Evolutionary conservation across 1,140 invertebrate genomes (phyloP).

Genomic region (Nasonia giraulti): DNA sequence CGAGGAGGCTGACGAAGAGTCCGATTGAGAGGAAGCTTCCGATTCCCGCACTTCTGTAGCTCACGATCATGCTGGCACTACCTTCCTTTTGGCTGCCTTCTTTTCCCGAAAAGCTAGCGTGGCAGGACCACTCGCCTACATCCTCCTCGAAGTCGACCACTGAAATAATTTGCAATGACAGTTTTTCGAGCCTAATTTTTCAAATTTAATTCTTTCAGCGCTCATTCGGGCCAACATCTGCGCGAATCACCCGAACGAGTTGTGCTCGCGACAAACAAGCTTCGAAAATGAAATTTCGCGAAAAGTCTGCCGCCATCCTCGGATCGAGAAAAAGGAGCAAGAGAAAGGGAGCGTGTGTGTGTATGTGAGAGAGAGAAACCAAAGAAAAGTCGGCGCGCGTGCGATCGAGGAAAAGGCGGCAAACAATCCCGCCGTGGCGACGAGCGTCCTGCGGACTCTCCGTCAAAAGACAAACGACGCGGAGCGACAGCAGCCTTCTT

Average conservation of each 20-base stretch:
- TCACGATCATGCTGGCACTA: slow-evolving; percentile 50
- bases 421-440: slow-evolving; percentile 34
- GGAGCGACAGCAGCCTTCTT: slow-evolving; percentile 34
- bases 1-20: slow-evolving; percentile 7
- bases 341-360: background rate
- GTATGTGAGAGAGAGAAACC: background rate
- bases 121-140: slow-evolving; percentile 47
- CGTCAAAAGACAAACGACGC: slow-evolving; percentile 48
- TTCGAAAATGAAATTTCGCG: slow-evolving; percentile 28
- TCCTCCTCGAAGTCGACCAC: slow-evolving; percentile 30
- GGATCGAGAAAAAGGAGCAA: background rate
- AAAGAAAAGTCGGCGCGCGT: background rate
- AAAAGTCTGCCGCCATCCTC: slow-evolving; percentile 1
- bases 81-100: slow-evolving; percentile 51
- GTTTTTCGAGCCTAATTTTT: too few species aligned
- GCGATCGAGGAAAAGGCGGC: background rate
- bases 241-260: background rate
- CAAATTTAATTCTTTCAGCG: background rate
- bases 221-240: background rate
- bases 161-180: background rate
- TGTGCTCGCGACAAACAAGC: slow-evolving; percentile 16
- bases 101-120: slow-evolving; percentile 38
- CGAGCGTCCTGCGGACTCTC: background rate
- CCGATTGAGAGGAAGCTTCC: background rate
- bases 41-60: slow-evolving; percentile 23